These are phyloP conservation scores for Brachystomella parvula DNA, from an alignment of 1,140 invertebrate genomes.

Conservation along the genomic window DNA sequence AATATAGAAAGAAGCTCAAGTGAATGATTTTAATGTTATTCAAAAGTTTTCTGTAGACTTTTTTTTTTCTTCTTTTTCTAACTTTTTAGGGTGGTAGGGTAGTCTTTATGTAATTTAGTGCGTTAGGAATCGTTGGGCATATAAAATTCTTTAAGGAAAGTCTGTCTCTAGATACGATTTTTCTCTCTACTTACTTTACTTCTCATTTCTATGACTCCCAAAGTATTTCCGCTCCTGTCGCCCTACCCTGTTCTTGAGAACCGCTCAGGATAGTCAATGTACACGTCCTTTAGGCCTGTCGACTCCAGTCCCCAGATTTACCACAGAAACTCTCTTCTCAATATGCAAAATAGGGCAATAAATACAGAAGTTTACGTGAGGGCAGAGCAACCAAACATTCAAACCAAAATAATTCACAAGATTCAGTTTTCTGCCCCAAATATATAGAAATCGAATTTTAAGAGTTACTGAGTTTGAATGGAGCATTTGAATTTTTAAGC, in stretches of 20 bases:
- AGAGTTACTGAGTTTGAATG: too few relatives aligned
- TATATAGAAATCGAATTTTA: not conserved
- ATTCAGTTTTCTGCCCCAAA: not conserved
- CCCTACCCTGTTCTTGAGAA: not conserved
- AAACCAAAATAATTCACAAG: not conserved
- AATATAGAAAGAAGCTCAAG: too few relatives aligned
- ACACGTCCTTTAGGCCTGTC: not conserved
- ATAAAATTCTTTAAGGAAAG: too few relatives aligned
- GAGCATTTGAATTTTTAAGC: too few relatives aligned
- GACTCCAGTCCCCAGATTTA: not conserved
- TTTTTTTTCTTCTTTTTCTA: not conserved
- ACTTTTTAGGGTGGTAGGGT: not conserved
- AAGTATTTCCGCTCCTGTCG: not conserved
- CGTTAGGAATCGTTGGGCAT: not conserved
- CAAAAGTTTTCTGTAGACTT: too few relatives aligned
- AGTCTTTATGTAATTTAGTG: slow-evolving; percentile 9
- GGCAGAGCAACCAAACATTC: not conserved
- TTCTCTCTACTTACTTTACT: not conserved
- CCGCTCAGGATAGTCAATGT: not conserved
- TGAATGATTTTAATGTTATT: slow-evolving; percentile 18
- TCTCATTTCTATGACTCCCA: not conserved
- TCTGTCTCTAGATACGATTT: too few relatives aligned
- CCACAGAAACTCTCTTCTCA: not conserved
- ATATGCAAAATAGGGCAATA: slow-evolving; percentile 13
- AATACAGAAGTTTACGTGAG: slow-evolving; percentile 1